These are phyloP conservation scores for Notamacropus eugenii DNA, from an alignment of 2,797 vertebrate species.

Conservation along the genomic window DNA sequence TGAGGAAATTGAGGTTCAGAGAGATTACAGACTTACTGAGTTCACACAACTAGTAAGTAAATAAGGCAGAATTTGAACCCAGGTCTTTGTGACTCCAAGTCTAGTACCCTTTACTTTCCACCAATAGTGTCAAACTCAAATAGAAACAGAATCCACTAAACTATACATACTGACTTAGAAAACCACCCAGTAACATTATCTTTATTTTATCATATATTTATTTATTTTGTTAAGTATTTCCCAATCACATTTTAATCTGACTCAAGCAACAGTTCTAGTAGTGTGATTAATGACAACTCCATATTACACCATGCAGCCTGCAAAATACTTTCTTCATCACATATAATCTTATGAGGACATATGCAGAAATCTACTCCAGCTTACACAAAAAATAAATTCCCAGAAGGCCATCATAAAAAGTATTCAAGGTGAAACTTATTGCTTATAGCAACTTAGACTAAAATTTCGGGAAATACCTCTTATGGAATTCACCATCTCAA, in stretches of 20 bases:
- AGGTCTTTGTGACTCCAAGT: not conserved
- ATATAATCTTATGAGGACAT: not conserved
- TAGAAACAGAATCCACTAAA: not conserved
- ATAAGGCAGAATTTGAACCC: not conserved
- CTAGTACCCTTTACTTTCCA: not conserved
- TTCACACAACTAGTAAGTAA: not conserved
- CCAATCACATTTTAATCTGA: not conserved
- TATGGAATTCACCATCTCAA: not conserved
- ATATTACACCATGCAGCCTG: not conserved
- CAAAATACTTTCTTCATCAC: not conserved
- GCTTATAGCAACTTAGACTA: not conserved
- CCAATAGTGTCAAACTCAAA: not conserved
- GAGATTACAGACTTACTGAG: not conserved
- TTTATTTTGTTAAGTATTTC: not conserved
- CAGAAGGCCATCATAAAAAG: not conserved
- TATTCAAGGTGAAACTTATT: not conserved
- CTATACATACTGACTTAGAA: not conserved
- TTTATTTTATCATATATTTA: not conserved
- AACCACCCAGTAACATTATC: not conserved
- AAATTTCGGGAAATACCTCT: not conserved
- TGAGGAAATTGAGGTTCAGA: not conserved
- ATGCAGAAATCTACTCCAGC: not conserved
- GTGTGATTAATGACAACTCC: not conserved
- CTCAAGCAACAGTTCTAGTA: not conserved
- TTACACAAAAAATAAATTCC: not conserved